A percentile compares a stretch with the other conserved stretches of the same genome.
Evolutionary conservation across 2,888 invertebrate genomes (phyloP).

Genomic region (Pyrocoelia pectoralis): DNA sequence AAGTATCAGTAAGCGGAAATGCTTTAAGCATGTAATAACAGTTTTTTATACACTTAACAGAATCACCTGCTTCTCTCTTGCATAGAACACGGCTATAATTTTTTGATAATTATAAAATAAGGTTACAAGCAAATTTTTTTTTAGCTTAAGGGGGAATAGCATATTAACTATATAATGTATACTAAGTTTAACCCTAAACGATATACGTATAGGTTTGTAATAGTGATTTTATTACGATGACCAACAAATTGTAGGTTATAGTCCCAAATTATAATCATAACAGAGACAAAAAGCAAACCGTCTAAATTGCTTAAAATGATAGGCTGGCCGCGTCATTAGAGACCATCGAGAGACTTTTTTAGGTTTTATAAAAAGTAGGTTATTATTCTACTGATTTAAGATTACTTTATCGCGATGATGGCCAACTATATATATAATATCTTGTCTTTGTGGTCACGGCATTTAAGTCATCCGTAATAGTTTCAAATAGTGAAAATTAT

Average conservation of each 20-base stretch:
- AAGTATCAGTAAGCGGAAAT: constrained; percentile 2
- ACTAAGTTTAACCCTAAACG: constrained; percentile 11
- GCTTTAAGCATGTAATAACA: background rate
- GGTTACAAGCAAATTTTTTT: constrained; percentile 9
- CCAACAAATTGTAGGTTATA: constrained; percentile 26
- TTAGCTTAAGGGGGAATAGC: background rate
- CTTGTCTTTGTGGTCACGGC: too few species aligned
- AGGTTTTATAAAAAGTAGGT: constrained; percentile 13
- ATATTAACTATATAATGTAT: background rate
- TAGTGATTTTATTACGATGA: constrained; percentile 27
- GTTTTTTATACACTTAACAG: background rate
- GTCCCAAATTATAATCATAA: constrained; percentile 27
- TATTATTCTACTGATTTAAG: background rate
- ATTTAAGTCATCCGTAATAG: too few species aligned
- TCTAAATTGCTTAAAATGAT: constrained; percentile 33
- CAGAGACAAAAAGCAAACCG: constrained; percentile 31
- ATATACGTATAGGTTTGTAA: constrained; percentile 29
- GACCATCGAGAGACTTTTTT: constrained; percentile 20
- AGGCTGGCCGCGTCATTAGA: constrained; percentile 24
- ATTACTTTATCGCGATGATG: background rate
- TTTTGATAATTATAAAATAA: constrained; percentile 7
- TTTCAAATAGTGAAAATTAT: too few species aligned
- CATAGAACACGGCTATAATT: constrained; percentile 2
- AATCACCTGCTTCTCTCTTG: background rate
- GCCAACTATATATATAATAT: too few species aligned